Conservation (phyloP, 2,113 vertebrate species). For the Atractosteus spatula region DNA sequence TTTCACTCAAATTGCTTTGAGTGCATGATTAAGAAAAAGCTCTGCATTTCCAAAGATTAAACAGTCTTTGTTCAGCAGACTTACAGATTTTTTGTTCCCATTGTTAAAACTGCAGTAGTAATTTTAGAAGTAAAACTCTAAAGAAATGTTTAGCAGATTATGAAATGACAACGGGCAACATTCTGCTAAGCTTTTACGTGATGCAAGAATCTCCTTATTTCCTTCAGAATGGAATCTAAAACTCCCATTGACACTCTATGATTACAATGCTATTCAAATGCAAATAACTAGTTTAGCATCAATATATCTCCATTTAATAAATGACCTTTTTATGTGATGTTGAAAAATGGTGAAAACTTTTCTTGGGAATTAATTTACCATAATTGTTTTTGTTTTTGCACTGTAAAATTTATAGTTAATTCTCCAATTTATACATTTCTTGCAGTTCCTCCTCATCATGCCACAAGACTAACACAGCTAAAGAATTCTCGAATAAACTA, state of each 20-base stretch:
- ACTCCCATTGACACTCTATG: too few species aligned
- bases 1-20: background rate
- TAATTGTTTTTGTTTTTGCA: too few species aligned
- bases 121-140: background rate
- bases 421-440: background rate
- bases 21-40: background rate
- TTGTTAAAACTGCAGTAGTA: background rate
- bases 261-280: too few species aligned
- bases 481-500: conserved; percentile 29
- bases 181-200: background rate
- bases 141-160: background rate
- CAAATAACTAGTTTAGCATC: too few species aligned
- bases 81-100: background rate
- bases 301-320: too few species aligned
- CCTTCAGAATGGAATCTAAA: too few species aligned
- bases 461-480: conserved; percentile 32
- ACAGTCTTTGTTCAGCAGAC: background rate
- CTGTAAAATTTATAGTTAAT: background rate
- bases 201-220: too few species aligned
- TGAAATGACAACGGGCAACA: background rate
- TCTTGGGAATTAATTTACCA: too few species aligned
- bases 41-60: background rate
- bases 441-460: conserved; percentile 41
- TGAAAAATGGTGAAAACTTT: too few species aligned
- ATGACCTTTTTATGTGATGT: too few species aligned